Base-by-base conservation (phyloP, 2,797 vertebrate species). In the Kryptopterus vitreolus region DNA sequence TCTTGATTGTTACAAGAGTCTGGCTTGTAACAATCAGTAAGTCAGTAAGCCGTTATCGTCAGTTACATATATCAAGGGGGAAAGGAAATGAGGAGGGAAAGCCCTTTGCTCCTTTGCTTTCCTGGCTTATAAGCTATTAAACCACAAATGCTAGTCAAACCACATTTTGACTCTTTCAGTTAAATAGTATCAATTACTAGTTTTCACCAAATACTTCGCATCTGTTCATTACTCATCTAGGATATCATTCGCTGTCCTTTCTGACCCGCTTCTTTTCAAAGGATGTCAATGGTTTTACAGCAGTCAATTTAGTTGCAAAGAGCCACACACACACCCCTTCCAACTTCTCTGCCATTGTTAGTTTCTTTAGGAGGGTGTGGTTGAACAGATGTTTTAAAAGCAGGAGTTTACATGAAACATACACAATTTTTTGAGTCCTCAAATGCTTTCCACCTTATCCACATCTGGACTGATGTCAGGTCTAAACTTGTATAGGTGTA, bases 41-140 rank as follows among this genome's bases (percentile, higher is more conserved):
- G 78, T 57, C 10, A 46, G 18, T 20, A 57, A 84, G 74, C 82
- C 20, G 75, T 86, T 84, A 80, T 82, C 72, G 80, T 80, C 78
- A 71, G 70, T 68, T 80, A 66, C 70, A 82, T 35, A 80, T 43
- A 65, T 62, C 13, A 70, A 11, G 26, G 12, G 12, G 48, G 50
- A 74, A 43, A 84, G 81, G 33, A 35, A 78, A 63, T 43, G 33
- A 66, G 35, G 74, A 76, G 78, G 72, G 83, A 55, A 53, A 63
- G 61, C 35, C 48, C 35, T 50, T 31, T 33, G n/a, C 48, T 38
- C 43, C 57, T 59, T 75, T 63, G 22, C 72, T 76, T 68, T 82
- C 38, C 66, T 46, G n/a, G 43, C 1, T 76, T 53, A 76, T 29
- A 80, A 61, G 22, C 11, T 76, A 33, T 52, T 50, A 18, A 53